Evolutionary conservation across 2,888 invertebrate species (phyloP).

Genomic region (Allolobophora icterica): DNA sequence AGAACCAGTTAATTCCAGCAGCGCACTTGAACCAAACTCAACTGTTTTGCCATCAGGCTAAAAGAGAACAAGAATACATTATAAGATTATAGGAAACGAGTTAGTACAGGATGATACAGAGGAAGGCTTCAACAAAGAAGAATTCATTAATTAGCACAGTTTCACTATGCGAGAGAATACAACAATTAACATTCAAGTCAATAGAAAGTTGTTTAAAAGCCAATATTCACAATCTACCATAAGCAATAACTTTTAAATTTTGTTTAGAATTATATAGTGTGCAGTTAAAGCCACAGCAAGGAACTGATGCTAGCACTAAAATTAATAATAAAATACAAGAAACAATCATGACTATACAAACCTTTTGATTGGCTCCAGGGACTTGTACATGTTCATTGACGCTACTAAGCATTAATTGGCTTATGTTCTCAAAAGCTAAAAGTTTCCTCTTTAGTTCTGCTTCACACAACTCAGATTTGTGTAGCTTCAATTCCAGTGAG

Average conservation of each 20-base stretch:
- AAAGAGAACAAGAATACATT: background rate
- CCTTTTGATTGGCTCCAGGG: background rate
- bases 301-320: background rate
- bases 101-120: background rate
- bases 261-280: background rate
- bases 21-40: background rate
- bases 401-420: background rate
- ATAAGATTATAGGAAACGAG: background rate
- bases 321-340: background rate
- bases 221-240: background rate
- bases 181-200: background rate
- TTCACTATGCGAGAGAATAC: background rate
- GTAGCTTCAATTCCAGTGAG: background rate
- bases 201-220: background rate
- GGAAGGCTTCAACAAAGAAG: background rate
- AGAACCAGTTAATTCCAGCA: background rate
- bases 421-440: background rate
- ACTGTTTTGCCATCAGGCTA: background rate
- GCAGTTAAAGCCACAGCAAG: background rate
- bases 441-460: background rate
- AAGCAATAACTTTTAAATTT: background rate
- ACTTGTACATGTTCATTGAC: background rate
- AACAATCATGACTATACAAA: background rate
- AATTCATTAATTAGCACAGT: background rate
- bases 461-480: background rate